These are phyloP conservation scores for Fragum sueziense DNA, from an alignment of 2,888 invertebrate species.

Conservation along the genomic window DNA sequence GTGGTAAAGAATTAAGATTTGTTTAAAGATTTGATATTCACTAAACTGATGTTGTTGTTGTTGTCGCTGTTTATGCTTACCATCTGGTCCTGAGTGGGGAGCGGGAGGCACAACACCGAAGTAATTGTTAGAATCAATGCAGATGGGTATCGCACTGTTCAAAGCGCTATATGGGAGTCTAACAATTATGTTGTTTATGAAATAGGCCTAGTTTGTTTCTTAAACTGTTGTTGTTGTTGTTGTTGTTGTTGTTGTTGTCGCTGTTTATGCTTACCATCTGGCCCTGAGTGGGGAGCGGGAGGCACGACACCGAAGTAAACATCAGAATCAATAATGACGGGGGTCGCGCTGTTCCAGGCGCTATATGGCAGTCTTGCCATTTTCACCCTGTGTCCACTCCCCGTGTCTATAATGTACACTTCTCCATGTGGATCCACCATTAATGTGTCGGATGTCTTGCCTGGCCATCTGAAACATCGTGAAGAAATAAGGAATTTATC, in stretches of 20 bases:
- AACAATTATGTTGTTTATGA: not conserved
- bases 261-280: not conserved
- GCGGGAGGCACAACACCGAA: not conserved
- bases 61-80: not conserved
- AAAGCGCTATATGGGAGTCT: not conserved
- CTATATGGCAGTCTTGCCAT: not conserved
- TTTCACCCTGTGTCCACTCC: not conserved
- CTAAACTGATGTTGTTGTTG: no score
- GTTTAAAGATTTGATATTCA: no score
- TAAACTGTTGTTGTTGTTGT: not conserved
- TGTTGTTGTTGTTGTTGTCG: not conserved
- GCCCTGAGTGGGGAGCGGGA: not conserved
- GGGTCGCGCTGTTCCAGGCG: not conserved
- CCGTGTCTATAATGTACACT: not conserved
- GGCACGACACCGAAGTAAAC: not conserved
- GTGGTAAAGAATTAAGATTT: no score
- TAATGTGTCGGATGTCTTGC: not conserved
- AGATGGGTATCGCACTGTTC: not conserved
- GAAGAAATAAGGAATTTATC: no score
- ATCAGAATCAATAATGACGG: not conserved
- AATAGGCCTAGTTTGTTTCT: not conserved
- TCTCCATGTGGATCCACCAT: conserved; percentile 6
- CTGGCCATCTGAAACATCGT: conserved; percentile 5
- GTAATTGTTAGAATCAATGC: not conserved
- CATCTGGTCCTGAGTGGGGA: not conserved